These are phyloP conservation scores for Euborellia annulipes DNA, from an alignment of 1,140 invertebrate species.

Conservation along the genomic window DNA sequence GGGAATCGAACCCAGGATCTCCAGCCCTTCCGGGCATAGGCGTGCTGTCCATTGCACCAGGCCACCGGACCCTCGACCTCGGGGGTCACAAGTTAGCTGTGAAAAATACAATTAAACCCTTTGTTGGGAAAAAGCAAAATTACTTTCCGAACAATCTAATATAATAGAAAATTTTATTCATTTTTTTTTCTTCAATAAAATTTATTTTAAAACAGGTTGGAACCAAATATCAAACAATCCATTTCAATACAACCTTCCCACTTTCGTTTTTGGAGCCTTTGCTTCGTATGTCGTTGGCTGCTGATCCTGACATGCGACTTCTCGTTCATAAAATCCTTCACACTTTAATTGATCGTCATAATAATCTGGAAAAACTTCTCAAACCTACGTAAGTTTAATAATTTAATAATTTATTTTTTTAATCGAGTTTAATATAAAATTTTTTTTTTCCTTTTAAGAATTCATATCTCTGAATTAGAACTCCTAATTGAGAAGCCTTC, in stretches of 20 bases:
- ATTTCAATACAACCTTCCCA: slow-evolving; percentile 87
- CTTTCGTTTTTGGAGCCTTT: slow-evolving; percentile 83
- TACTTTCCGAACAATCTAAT: too few species aligned
- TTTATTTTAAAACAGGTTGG: too few species aligned
- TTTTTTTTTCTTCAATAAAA: too few species aligned
- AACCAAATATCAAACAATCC: slow-evolving; percentile 86
- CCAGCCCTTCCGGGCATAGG: too few species aligned
- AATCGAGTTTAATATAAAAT: not conserved
- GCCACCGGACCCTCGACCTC: too few species aligned
- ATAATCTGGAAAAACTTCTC: slow-evolving; percentile 60
- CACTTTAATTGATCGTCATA: slow-evolving; percentile 84
- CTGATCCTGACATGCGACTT: slow-evolving; percentile 69
- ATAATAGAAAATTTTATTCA: too few species aligned
- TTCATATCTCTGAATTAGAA: slow-evolving; percentile 50
- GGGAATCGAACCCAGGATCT: too few species aligned
- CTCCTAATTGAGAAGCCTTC: slow-evolving; percentile 70
- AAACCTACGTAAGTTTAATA: slow-evolving; percentile 51
- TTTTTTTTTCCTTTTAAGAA: slow-evolving; percentile 27
- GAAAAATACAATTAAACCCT: too few species aligned
- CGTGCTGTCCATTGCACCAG: too few species aligned
- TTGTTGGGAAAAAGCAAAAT: too few species aligned
- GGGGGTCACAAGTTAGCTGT: too few species aligned
- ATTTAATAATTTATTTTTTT: not conserved
- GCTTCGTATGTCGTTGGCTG: slow-evolving; percentile 67
- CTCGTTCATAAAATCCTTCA: slow-evolving; percentile 92